Evolutionary conservation across 2,113 vertebrate species (phyloP).

Genomic region (Oplegnathus fasciatus): DNA sequence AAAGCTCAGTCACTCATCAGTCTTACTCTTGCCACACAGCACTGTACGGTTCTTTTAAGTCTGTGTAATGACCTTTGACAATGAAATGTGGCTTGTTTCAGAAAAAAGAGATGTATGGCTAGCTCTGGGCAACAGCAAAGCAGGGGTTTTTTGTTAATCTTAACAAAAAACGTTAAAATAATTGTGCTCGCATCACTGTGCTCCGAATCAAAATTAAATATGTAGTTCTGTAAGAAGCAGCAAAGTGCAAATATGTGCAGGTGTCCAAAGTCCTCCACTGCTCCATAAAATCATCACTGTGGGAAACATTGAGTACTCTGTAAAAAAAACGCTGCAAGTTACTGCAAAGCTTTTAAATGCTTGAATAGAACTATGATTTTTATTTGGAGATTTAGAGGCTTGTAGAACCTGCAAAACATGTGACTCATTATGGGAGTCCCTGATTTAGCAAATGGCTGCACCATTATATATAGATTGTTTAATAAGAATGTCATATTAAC

Average conservation of each 20-base stretch:
- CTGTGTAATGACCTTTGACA: not conserved
- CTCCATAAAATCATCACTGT: no score
- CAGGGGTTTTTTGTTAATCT: not conserved
- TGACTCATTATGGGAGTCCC: not conserved
- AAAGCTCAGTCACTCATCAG: not conserved
- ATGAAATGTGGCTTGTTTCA: not conserved
- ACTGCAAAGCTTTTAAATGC: not conserved
- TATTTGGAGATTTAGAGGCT: not conserved
- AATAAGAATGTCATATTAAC: slow-evolving; percentile 31
- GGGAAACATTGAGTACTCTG: not conserved
- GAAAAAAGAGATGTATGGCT: not conserved
- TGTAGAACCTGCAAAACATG: slow-evolving; percentile 3
- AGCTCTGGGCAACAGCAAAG: not conserved
- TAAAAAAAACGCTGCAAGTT: not conserved
- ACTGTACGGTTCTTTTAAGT: not conserved
- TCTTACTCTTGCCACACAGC: not conserved
- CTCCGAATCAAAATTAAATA: not conserved
- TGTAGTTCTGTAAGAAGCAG: not conserved
- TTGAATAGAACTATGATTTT: not conserved
- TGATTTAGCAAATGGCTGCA: slow-evolving; percentile 5
- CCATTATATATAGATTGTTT: not conserved
- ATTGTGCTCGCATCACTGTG: not conserved
- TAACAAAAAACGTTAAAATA: not conserved
- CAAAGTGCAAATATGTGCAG: slow-evolving; percentile 3
- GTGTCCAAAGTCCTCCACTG: not conserved